Conservation (phyloP, 2,113 vertebrate genomes). For the Stegostoma tigrinum region DNA sequence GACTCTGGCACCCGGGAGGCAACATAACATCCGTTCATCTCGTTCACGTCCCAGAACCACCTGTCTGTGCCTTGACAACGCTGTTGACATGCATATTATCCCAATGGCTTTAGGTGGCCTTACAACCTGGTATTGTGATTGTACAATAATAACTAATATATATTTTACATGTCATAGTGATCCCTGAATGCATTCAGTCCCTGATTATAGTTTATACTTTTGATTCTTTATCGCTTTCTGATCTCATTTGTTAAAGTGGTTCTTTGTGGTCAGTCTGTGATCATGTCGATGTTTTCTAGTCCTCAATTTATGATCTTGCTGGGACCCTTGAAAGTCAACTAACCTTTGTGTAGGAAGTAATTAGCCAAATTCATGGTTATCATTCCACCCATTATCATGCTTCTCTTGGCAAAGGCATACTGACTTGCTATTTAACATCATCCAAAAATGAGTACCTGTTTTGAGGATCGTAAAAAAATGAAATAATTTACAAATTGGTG, state of each 20-base stretch:
- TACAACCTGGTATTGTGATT: not conserved
- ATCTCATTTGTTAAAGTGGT: not conserved
- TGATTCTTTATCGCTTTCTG: not conserved
- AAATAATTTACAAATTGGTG: not conserved
- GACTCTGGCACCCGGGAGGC: no score
- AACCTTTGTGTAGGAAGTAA: not conserved
- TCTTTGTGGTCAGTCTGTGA: not conserved
- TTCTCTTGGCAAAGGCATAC: not conserved
- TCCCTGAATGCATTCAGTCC: not conserved
- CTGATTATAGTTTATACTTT: not conserved
- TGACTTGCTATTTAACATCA: not conserved
- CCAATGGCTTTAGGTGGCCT: not conserved
- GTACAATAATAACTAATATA: not conserved
- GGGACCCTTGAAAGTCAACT: not conserved
- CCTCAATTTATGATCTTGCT: not conserved
- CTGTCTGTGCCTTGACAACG: no score
- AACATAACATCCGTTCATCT: no score
- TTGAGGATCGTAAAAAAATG: not conserved
- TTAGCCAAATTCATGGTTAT: not conserved
- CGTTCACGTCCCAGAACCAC: no score
- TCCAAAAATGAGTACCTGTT: not conserved
- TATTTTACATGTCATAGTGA: not conserved
- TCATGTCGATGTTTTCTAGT: not conserved
- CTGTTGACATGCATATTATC: not conserved
- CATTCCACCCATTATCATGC: not conserved